Evolutionary conservation across 92 coral and sea anemone genomes (phyloP).

Genomic region (Scolanthus callimorphus): DNA sequence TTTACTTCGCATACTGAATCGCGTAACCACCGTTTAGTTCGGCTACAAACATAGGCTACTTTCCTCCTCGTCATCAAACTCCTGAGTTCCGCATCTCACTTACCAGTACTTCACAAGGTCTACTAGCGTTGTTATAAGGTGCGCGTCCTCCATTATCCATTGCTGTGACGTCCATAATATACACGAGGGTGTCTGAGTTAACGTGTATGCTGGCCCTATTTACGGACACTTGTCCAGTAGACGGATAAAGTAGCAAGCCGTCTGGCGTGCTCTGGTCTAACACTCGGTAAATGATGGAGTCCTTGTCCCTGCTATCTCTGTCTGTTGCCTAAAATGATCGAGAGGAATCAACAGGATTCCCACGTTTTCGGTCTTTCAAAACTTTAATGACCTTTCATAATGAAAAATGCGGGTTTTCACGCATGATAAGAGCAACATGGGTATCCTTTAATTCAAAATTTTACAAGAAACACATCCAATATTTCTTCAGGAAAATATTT

Average conservation of each 20-base stretch:
- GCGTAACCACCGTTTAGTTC: too few relatives aligned
- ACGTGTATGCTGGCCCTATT: constrained; percentile 16
- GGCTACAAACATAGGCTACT: too few relatives aligned
- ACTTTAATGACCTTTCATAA: too few relatives aligned
- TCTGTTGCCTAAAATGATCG: constrained; percentile 67
- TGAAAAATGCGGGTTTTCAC: too few relatives aligned
- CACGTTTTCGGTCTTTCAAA: too few relatives aligned
- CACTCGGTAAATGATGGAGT: constrained; percentile 40
- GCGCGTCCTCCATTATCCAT: constrained; percentile 48
- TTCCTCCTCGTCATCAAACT: too few relatives aligned
- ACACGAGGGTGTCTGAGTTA: constrained; percentile 7
- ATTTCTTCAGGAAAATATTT: too few relatives aligned
- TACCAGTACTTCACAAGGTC: constrained; percentile 48
- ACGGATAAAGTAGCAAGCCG: constrained; percentile 25
- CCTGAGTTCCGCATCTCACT: too few relatives aligned
- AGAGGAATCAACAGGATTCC: neutral
- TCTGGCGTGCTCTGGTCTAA: constrained; percentile 36
- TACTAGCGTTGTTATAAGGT: constrained; percentile 52
- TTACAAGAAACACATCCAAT: too few relatives aligned
- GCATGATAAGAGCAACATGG: too few relatives aligned
- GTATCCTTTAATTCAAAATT: too few relatives aligned
- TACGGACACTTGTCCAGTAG: constrained; percentile 48
- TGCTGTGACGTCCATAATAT: constrained; percentile 44
- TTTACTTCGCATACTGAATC: too few relatives aligned
- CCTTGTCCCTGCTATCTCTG: constrained; percentile 52